Conservation (phyloP, 30 jellyfish, hydroid and myxozoan genomes). For the Catostylus mosaicus region DNA sequence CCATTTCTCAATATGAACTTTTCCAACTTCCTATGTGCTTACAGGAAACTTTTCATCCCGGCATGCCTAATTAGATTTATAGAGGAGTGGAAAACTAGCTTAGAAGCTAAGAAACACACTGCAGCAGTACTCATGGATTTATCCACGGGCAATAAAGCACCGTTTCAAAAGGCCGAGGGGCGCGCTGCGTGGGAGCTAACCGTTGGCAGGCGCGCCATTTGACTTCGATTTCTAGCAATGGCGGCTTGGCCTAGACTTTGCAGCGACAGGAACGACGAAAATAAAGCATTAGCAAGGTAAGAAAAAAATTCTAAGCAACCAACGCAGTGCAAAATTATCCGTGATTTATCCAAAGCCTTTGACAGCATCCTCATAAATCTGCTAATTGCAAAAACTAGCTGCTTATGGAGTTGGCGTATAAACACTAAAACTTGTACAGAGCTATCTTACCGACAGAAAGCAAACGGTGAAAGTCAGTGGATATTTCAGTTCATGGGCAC, state of each 20-base stretch:
- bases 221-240: no score
- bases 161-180: no score
- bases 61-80: not conserved
- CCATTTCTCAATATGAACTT: conserved; percentile 2
- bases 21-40: conserved; percentile 19
- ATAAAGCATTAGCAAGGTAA: no score
- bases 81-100: conserved; percentile 27
- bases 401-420: conserved; percentile 22
- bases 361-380: conserved; percentile 3
- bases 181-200: no score
- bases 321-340: no score
- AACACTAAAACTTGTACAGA: not conserved
- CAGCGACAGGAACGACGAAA: no score
- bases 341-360: conserved; percentile 2
- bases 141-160: no score
- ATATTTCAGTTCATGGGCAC: not conserved
- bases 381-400: conserved; percentile 22
- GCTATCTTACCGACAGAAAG: conserved; percentile 20
- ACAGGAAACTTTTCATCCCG: not conserved
- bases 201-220: no score
- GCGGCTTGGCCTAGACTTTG: no score
- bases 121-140: not conserved
- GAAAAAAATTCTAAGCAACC: no score
- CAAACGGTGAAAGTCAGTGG: not conserved
- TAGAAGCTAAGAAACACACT: not conserved